Percentiles rank a stretch among this genome's conserved stretches.
Evolutionary conservation across 92 coral and sea anemone species (phyloP).

Genomic region (Bergia puertoricense): DNA sequence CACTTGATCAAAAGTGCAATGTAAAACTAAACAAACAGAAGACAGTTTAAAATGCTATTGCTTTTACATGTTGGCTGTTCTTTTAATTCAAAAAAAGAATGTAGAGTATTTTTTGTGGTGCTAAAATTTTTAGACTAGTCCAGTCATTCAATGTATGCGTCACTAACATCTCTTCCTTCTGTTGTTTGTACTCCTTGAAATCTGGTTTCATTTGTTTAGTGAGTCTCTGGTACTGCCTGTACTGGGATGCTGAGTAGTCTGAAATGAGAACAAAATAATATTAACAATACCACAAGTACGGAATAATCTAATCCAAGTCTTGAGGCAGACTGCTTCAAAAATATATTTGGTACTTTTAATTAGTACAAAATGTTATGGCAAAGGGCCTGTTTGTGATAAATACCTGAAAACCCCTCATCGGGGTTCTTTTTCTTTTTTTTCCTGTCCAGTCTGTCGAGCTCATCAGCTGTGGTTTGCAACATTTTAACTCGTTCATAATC

Average conservation of each 20-base stretch:
- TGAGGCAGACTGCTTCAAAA: neutral
- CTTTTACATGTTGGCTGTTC: no score
- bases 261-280: neutral
- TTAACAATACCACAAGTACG: no score
- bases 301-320: neutral
- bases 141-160: neutral
- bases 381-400: no score
- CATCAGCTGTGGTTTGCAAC: conserved; percentile 92
- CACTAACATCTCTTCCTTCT: conserved; percentile 85
- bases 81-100: no score
- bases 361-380: no score
- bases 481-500: conserved; percentile 90
- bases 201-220: conserved; percentile 97
- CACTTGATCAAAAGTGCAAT: no score
- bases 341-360: no score
- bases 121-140: neutral
- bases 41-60: no score
- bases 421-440: conserved; percentile 91
- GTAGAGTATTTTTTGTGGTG: neutral
- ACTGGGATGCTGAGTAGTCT: conserved; percentile 94
- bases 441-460: conserved; percentile 86
- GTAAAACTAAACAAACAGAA: no score
- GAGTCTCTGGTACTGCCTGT: conserved; percentile 90
- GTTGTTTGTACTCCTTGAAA: conserved; percentile 72
- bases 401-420: conserved; percentile 97